Evolutionary conservation across 1,140 invertebrate species (phyloP).

Genomic region (Drosophila bipectinata): DNA sequence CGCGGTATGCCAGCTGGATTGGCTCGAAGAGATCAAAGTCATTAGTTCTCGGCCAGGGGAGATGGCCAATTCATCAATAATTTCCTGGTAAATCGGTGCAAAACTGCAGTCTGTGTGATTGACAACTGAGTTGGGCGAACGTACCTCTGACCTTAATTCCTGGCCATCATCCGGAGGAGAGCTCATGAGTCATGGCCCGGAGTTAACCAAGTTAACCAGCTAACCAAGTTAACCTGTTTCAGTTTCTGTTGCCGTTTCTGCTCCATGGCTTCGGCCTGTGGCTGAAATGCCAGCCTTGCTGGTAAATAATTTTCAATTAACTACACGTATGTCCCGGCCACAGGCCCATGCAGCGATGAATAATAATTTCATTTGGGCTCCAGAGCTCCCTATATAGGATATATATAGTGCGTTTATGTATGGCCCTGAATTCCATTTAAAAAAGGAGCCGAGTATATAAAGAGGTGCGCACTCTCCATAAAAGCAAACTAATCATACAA

Average conservation of each 20-base stretch:
- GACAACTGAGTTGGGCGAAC: conserved; percentile 51
- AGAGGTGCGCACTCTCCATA: conserved; percentile 46
- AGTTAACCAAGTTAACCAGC: conserved; percentile 13
- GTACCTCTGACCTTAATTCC: conserved; percentile 54
- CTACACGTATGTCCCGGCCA: conserved; percentile 30
- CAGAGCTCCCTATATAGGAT: conserved; percentile 11
- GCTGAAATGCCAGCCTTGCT: conserved; percentile 27
- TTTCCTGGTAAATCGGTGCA: conserved; percentile 61
- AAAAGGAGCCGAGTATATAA: conserved; percentile 16
- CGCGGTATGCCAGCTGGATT: background rate
- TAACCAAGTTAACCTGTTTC: conserved; percentile 31
- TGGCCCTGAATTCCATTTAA: background rate
- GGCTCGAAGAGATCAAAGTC: conserved; percentile 10
- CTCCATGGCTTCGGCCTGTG: conserved; percentile 7
- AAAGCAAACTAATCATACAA: conserved; percentile 79
- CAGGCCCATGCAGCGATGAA: conserved; percentile 29
- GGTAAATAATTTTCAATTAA: conserved; percentile 77
- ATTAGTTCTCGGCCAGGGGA: conserved; percentile 18
- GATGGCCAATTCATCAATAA: conserved; percentile 67
- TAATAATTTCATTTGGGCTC: conserved; percentile 52
- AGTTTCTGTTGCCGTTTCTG: background rate
- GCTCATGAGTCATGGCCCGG: conserved; percentile 31
- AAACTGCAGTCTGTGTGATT: conserved; percentile 69
- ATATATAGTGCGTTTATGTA: conserved; percentile 2
- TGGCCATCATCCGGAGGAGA: conserved; percentile 1